phyloP scores from a whole-genome alignment of 2,113 vertebrate genomes.

The Calidris pygmaea region DNA sequence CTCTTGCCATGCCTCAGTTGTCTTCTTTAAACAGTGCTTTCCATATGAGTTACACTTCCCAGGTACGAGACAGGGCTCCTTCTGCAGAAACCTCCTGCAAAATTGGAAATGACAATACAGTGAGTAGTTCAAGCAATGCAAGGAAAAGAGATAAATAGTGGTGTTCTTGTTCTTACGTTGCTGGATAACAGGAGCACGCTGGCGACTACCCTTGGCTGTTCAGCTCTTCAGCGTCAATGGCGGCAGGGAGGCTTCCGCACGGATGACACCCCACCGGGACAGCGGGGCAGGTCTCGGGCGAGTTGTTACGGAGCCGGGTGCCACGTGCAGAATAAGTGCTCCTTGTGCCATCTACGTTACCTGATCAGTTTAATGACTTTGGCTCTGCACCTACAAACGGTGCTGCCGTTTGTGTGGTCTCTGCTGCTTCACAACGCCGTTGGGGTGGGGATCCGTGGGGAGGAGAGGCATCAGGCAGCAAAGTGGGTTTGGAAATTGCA shows the following conservation, averaged over 20 bases:
- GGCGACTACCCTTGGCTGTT: not conserved
- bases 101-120: not conserved
- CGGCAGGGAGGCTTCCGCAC: fast-evolving
- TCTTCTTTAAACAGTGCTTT: not conserved
- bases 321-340: not conserved
- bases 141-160: not conserved
- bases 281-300: not conserved
- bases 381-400: slow-evolving; percentile 52
- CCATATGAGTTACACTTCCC: fast-evolving
- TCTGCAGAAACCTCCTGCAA: not conserved
- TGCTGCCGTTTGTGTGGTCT: not conserved
- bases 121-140: not conserved
- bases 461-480: not conserved
- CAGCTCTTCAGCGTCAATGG: not conserved
- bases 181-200: not conserved
- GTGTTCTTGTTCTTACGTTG: not conserved
- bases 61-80: not conserved
- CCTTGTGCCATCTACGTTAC: not conserved
- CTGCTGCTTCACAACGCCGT: slow-evolving; percentile 1
- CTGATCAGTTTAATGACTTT: slow-evolving; percentile 48
- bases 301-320: not conserved
- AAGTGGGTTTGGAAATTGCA: not conserved
- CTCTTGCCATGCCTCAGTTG: not conserved
- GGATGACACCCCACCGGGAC: fast-evolving
- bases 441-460: not conserved